These are phyloP conservation scores for Zaprionus davidi DNA, from an alignment of 1,140 invertebrate species.

Conservation along the genomic window DNA sequence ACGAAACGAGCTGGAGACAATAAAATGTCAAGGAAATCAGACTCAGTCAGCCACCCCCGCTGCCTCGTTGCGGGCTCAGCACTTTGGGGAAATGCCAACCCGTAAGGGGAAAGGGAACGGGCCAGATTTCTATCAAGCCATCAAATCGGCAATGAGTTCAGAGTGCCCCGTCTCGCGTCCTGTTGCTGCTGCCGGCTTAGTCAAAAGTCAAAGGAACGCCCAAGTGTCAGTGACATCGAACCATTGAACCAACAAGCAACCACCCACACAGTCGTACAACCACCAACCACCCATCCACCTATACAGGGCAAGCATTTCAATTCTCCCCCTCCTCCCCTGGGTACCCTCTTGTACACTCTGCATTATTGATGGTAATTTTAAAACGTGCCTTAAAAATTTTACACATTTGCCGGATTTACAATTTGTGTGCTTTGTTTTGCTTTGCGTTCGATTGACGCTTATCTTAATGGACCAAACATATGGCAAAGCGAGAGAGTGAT, in stretches of 20 bases:
- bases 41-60: slow-evolving; percentile 43
- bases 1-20: slow-evolving; percentile 70
- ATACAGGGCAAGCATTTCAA: neutral
- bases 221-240: slow-evolving; percentile 70
- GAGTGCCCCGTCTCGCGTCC: slow-evolving; percentile 5
- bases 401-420: slow-evolving; percentile 81
- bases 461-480: slow-evolving; percentile 83
- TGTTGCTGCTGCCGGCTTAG: slow-evolving; percentile 50
- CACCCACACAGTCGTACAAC: slow-evolving; percentile 28
- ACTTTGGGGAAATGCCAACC: neutral
- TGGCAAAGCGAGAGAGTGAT: slow-evolving; percentile 43
- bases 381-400: slow-evolving; percentile 78
- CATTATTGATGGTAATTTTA: slow-evolving; percentile 83
- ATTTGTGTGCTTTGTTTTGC: slow-evolving; percentile 67
- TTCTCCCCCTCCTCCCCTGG: neutral
- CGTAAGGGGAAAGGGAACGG: neutral
- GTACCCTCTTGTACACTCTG: slow-evolving; percentile 31
- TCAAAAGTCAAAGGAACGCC: slow-evolving; percentile 65
- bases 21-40: slow-evolving; percentile 73
- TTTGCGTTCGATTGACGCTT: slow-evolving; percentile 78
- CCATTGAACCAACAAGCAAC: neutral
- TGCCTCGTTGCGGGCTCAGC: slow-evolving; percentile 3
- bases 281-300: neutral
- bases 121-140: slow-evolving; percentile 78
- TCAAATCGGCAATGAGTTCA: slow-evolving; percentile 73